phyloP scores from a whole-genome alignment of 1,140 invertebrate species.

The Nomia melanderi region DNA sequence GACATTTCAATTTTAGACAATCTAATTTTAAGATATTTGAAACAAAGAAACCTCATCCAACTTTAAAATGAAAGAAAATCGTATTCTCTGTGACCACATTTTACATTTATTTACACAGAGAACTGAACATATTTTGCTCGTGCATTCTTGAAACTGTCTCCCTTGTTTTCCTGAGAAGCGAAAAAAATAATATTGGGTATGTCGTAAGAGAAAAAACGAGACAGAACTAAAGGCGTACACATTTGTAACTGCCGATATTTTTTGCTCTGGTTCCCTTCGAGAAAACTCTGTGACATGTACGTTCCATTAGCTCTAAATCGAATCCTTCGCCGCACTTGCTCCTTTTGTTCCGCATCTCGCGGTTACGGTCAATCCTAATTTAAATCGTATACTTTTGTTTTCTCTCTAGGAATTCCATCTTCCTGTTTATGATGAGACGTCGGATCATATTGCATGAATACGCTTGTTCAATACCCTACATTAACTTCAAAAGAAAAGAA shows the following conservation, averaged over 20 bases:
- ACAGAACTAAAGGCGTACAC: background rate
- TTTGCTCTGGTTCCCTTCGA: background rate
- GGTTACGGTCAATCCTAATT: conserved; percentile 35
- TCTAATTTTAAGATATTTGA: too few species aligned
- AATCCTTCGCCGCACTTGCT: conserved; percentile 38
- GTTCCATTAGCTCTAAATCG: conserved; percentile 41
- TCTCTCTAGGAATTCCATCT: background rate
- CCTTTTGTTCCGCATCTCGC: conserved; percentile 9
- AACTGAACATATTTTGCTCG: too few species aligned
- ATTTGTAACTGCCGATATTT: conserved; percentile 32
- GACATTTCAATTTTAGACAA: too few species aligned
- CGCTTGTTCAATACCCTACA: too few species aligned
- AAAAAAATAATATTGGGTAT: background rate
- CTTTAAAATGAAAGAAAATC: too few species aligned
- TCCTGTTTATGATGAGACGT: background rate
- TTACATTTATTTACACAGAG: too few species aligned
- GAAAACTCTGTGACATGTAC: conserved; percentile 28
- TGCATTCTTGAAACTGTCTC: too few species aligned
- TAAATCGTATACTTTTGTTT: background rate
- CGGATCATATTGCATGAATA: background rate
- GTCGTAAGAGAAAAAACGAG: background rate
- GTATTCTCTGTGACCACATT: too few species aligned
- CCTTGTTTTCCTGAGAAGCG: background rate
- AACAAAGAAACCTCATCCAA: too few species aligned
- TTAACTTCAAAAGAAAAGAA: too few species aligned